Percentiles rank a stretch among this genome's conserved stretches.
Evolutionary conservation across 2,888 invertebrate species (phyloP).

Genomic region (Torymus auratus): DNA sequence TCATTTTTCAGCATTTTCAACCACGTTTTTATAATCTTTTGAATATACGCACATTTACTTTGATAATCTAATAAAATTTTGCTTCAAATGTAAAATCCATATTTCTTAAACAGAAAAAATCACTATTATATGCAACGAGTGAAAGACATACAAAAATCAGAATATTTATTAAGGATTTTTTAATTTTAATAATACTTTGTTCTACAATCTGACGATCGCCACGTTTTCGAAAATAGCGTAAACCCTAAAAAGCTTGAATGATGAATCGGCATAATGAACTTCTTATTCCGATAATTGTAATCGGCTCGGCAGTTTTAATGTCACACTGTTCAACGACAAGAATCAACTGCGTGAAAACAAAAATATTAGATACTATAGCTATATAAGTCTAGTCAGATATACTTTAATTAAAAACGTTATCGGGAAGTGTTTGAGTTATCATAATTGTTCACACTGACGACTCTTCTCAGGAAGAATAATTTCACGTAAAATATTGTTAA

Average conservation of each 20-base stretch:
- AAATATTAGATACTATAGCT: background rate
- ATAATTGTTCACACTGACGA: slow-evolving; percentile 16
- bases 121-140: too few relatives aligned
- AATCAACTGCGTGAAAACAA: slow-evolving; percentile 10
- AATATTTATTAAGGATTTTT: too few relatives aligned
- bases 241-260: background rate
- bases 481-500: slow-evolving; percentile 42
- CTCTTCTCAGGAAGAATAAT: slow-evolving; percentile 16
- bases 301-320: background rate
- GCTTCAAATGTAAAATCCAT: background rate
- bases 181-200: background rate
- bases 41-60: background rate
- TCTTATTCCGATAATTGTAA: too few relatives aligned
- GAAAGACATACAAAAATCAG: too few relatives aligned
- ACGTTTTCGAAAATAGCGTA: background rate
- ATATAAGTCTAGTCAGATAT: slow-evolving; percentile 42
- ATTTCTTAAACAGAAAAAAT: too few relatives aligned
- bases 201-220: background rate
- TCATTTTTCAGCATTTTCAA: slow-evolving; percentile 27
- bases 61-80: background rate
- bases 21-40: background rate
- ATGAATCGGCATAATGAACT: too few relatives aligned
- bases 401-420: slow-evolving; percentile 28
- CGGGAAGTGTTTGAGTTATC: slow-evolving; percentile 32
- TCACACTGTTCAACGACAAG: slow-evolving; percentile 7